A percentile compares a stretch with the other conserved stretches of the same genome.
Conservation (phyloP, 1,140 invertebrate genomes). For the Heliconius nattereri region DNA sequence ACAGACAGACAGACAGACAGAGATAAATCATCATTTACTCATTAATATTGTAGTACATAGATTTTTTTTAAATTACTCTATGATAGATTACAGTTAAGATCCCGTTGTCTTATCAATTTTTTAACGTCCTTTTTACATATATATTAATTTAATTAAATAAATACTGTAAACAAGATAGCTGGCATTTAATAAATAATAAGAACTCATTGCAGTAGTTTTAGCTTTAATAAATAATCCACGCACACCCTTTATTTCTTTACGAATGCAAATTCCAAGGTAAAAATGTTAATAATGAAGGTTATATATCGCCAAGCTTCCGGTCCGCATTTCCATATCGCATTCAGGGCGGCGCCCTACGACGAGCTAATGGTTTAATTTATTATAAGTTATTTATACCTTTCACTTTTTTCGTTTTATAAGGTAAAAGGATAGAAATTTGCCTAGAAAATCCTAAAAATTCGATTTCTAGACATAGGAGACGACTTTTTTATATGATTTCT, state of each 20-base stretch:
- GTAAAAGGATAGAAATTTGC: neutral
- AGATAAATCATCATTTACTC: no score
- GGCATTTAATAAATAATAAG: neutral
- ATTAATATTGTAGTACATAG: no score
- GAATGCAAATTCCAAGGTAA: constrained; percentile 41
- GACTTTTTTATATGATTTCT: neutral
- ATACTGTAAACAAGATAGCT: no score
- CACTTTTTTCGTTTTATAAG: constrained; percentile 15
- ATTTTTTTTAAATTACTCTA: no score
- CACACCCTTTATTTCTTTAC: constrained; percentile 4
- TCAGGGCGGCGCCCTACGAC: constrained; percentile 43
- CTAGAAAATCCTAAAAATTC: neutral
- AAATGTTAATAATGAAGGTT: constrained; percentile 41
- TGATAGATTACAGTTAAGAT: no score
- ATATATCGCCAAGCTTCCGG: constrained; percentile 62
- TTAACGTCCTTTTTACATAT: no score
- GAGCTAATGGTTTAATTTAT: constrained; percentile 45
- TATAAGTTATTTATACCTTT: constrained; percentile 34
- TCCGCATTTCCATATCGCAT: constrained; percentile 60
- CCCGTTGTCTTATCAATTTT: no score
- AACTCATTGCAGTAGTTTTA: neutral
- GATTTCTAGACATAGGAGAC: neutral
- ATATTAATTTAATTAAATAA: no score
- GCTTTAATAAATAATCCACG: neutral
- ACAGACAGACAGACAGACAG: no score